Base-by-base conservation (phyloP, 2,113 vertebrate genomes). In the Vulpes ferrilata region DNA sequence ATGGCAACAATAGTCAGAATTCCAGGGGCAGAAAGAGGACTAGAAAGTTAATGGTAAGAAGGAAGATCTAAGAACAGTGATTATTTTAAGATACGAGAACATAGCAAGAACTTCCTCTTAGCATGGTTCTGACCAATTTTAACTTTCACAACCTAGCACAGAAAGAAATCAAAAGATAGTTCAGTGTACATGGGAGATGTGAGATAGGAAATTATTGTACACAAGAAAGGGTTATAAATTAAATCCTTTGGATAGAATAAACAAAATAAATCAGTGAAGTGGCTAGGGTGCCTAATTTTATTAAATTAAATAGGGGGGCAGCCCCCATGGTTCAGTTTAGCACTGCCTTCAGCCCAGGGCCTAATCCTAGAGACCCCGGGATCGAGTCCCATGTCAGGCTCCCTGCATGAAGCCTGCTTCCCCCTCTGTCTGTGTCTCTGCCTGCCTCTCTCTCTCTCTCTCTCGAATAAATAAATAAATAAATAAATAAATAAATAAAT, bases 211-310 rank as follows among this genome's bases (percentile, higher is more conserved):
- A 88, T 20, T n/a, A 80, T 65, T 93, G 25, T 22, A 51, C 9
- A 85, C 5, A 80, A 64, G 7, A 79, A 90, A 94, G 25, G 15
- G 0, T 23, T 62, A 85, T 82, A 27, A 90, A 35, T 38, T 69
- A 10, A 71, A 73, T 9, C 20, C 90, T 79, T 86, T 91, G 3
- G 19, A 85, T n/a, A 64, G 25, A 93, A 90, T 62, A 74, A 83
- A 84, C 27, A 69, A 93, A 90, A 59, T 57, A 76, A 85, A 82
- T 32, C 22, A 96, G 59, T 69, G 23, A 93, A 96, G n/a, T 8
- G 32, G 5, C 9, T 30, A 88, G 6, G 1, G n/a, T 76, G 27
- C 30, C 30, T 93, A 67, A 57, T 80, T 95, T 73, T 79, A 79
- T 93, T 71, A 64, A 92, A 57, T 84, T 55, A 93, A 97, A 82